Percentiles rank a stretch among this genome's conserved stretches.
These are phyloP conservation scores for Bombus superbus DNA, from an alignment of 1,140 invertebrate species.

Conservation along the genomic window DNA sequence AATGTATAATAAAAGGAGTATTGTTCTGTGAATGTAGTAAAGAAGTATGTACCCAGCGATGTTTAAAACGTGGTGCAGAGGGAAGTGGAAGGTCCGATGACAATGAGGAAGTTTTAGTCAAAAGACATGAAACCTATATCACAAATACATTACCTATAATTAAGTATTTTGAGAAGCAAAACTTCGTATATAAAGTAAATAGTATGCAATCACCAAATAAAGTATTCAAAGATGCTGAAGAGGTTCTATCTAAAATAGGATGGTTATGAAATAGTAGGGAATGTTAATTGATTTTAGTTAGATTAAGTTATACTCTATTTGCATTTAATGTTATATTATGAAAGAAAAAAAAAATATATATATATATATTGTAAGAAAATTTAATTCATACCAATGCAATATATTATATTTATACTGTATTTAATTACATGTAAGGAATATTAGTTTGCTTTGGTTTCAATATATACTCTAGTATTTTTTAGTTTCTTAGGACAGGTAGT, in stretches of 20 bases:
- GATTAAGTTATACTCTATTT: conserved; percentile 3
- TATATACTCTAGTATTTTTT: conserved; percentile 1
- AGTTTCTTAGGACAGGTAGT: not conserved
- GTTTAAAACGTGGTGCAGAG: conserved; percentile 91
- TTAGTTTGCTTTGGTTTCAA: not conserved
- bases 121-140: conserved; percentile 95
- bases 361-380: conserved; percentile 40
- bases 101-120: conserved; percentile 94
- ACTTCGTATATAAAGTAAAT: conserved; percentile 91
- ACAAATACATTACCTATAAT: conserved; percentile 97
- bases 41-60: conserved; percentile 92
- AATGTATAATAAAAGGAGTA: conserved; percentile 94
- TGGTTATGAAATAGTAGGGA: conserved; percentile 68
- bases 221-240: conserved; percentile 87
- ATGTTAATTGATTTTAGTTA: not conserved
- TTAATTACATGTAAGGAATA: conserved; percentile 12
- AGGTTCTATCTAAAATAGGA: conserved; percentile 79
- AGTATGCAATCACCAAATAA: conserved; percentile 86
- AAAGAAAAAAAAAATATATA: not conserved
- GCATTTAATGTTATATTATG: not conserved
- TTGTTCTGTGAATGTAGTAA: conserved; percentile 96
- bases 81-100: conserved; percentile 97
- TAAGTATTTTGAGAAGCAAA: conserved; percentile 89
- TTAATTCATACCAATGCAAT: conserved; percentile 1
- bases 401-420: not conserved